Conservation (phyloP, 2,888 invertebrate species). For the Caenorhabditis angaria region DNA sequence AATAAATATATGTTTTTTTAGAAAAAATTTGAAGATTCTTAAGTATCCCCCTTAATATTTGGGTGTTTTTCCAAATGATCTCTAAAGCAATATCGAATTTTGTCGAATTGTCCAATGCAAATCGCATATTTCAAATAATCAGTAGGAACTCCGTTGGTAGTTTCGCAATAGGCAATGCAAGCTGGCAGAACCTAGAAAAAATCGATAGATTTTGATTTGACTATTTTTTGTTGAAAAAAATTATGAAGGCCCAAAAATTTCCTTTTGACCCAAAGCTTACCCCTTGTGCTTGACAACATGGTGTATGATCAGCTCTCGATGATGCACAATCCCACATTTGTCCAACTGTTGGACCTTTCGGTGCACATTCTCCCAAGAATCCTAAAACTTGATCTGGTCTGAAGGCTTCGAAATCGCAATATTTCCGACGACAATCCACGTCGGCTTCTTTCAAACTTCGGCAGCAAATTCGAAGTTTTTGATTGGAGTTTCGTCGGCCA, state of each 20-base stretch:
- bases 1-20: slow-evolving; percentile 1
- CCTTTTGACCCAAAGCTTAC: slow-evolving; percentile 37
- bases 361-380: slow-evolving; percentile 65
- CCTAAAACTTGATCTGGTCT: slow-evolving; percentile 48
- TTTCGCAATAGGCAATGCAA: slow-evolving; percentile 71
- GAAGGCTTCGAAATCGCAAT: slow-evolving; percentile 70
- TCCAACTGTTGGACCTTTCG: slow-evolving; percentile 70
- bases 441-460: slow-evolving; percentile 68
- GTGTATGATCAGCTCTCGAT: slow-evolving; percentile 63
- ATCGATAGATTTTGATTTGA: background rate
- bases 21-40: background rate
- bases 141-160: slow-evolving; percentile 70
- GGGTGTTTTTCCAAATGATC: slow-evolving; percentile 54
- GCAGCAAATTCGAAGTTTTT: slow-evolving; percentile 68
- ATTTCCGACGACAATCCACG: slow-evolving; percentile 65
- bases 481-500: slow-evolving; percentile 40
- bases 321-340: slow-evolving; percentile 72
- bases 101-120: slow-evolving; percentile 69
- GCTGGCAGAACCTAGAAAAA: slow-evolving; percentile 54
- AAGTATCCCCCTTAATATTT: slow-evolving; percentile 12
- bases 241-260: slow-evolving; percentile 8
- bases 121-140: slow-evolving; percentile 67
- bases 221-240: background rate
- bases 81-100: slow-evolving; percentile 67
- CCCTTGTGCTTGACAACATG: slow-evolving; percentile 57